Percentiles rank a stretch among this genome's conserved stretches.
Evolutionary conservation across 2,113 vertebrate species (phyloP).

Genomic region (Himantopus leucocephalus): DNA sequence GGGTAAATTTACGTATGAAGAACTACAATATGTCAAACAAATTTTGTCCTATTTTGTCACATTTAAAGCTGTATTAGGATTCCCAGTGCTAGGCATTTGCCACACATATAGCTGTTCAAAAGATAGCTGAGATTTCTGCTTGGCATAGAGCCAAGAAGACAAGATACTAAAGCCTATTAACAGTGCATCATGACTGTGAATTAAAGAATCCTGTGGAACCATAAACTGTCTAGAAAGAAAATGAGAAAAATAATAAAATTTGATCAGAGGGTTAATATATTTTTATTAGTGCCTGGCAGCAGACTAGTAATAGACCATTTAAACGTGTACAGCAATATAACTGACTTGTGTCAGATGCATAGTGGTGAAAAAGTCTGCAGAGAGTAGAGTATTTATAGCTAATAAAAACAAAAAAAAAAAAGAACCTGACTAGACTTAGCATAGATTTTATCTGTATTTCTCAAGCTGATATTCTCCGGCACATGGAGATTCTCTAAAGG

Average conservation of each 20-base stretch:
- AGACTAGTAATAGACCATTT: constrained; percentile 41
- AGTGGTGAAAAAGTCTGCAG: not conserved
- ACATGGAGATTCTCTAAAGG: not conserved
- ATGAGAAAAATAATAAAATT: constrained; percentile 51
- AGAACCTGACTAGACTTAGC: not conserved
- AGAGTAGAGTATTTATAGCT: constrained; percentile 1
- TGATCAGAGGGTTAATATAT: constrained; percentile 36
- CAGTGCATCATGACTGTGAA: constrained; percentile 27
- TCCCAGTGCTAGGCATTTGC: not conserved
- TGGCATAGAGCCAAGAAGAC: constrained; percentile 46
- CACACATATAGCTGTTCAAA: not conserved
- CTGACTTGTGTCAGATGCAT: not conserved
- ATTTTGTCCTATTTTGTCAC: not conserved
- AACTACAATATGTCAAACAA: not conserved
- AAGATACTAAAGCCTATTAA: constrained; percentile 46
- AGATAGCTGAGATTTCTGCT: constrained; percentile 45
- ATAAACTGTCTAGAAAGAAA: constrained; percentile 48
- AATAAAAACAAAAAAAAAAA: not conserved
- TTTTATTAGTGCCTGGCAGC: constrained; percentile 54
- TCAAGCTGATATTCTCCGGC: not conserved
- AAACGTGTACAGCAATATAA: not conserved
- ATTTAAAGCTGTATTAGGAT: not conserved
- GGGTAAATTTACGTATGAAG: not conserved
- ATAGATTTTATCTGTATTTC: not conserved
- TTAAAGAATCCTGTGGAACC: constrained; percentile 42